phyloP scores from a whole-genome alignment of 2,888 invertebrate species.

The Oscheius sp. region DNA sequence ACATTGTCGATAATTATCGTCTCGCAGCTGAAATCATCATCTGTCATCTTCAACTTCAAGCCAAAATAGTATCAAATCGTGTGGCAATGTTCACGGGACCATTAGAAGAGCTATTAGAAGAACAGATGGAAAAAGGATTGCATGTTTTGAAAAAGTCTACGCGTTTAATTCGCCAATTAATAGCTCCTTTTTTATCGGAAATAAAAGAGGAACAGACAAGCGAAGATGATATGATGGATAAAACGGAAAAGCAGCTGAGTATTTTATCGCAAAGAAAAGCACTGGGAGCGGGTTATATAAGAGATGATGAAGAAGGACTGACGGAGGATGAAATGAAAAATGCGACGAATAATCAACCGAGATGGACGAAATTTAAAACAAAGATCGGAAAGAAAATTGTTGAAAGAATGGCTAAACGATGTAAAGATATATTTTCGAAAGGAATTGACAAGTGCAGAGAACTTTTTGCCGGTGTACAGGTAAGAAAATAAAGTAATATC shows the following conservation, averaged over 20 bases:
- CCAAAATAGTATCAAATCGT: constrained; percentile 54
- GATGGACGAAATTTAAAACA: constrained; percentile 30
- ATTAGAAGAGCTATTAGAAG: constrained; percentile 50
- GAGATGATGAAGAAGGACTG: not conserved
- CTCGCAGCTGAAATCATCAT: constrained; percentile 56
- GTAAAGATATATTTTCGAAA: constrained; percentile 57
- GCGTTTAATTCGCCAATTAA: constrained; percentile 35
- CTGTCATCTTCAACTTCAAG: constrained; percentile 62
- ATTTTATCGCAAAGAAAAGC: constrained; percentile 17
- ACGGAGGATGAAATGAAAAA: constrained; percentile 30
- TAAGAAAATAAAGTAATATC: not conserved
- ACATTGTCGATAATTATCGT: constrained; percentile 60
- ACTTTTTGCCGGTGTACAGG: constrained; percentile 31
- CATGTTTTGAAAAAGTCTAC: constrained; percentile 39
- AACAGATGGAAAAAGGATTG: constrained; percentile 39
- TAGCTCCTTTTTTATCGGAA: constrained; percentile 46
- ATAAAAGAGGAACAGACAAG: constrained; percentile 33
- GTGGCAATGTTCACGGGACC: constrained; percentile 61
- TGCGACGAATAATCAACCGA: constrained; percentile 1
- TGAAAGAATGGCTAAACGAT: constrained; percentile 51
- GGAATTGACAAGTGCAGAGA: constrained; percentile 55
- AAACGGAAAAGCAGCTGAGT: constrained; percentile 18
- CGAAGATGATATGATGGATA: constrained; percentile 26
- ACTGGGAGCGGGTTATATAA: constrained; percentile 7
- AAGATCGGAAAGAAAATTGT: constrained; percentile 43